Conservation (phyloP, 2,888 invertebrate species). For the Aleiodes alternator region DNA sequence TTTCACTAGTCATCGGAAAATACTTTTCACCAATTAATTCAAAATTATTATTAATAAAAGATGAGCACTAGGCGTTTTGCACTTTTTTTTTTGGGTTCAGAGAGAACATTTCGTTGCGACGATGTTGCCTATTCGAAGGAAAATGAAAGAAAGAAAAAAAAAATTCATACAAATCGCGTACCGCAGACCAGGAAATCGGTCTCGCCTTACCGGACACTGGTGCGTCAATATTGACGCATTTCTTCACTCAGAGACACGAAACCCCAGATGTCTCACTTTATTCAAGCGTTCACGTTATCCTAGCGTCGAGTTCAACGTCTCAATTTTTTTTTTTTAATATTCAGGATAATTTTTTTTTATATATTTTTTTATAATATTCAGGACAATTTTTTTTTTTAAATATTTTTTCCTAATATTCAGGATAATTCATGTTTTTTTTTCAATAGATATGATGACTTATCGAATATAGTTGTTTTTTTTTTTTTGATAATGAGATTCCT, state of each 20-base stretch:
- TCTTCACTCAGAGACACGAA: slow-evolving; percentile 61
- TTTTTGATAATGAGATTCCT: too few species aligned
- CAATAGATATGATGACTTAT: too few species aligned
- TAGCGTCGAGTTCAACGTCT: slow-evolving; percentile 1
- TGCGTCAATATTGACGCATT: slow-evolving; percentile 70
- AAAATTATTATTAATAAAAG: too few species aligned
- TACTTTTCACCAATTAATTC: too few species aligned
- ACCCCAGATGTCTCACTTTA: slow-evolving; percentile 32
- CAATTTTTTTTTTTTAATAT: background rate
- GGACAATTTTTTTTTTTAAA: background rate
- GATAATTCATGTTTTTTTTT: too few species aligned
- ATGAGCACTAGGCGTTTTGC: too few species aligned
- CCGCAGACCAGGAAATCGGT: slow-evolving; percentile 63
- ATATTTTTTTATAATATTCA: background rate
- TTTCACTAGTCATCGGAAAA: too few species aligned
- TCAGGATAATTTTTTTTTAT: background rate
- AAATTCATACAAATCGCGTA: slow-evolving; percentile 39
- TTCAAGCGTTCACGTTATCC: too few species aligned
- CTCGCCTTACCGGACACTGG: slow-evolving; percentile 67
- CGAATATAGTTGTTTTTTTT: too few species aligned
- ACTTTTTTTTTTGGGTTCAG: too few species aligned
- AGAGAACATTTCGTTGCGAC: background rate
- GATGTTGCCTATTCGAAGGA: slow-evolving; percentile 24
- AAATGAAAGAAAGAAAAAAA: too few species aligned
- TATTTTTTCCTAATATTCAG: too few species aligned